Evolutionary conservation across 2,113 vertebrate species (phyloP).

Genomic region (Patagioenas fasciata): DNA sequence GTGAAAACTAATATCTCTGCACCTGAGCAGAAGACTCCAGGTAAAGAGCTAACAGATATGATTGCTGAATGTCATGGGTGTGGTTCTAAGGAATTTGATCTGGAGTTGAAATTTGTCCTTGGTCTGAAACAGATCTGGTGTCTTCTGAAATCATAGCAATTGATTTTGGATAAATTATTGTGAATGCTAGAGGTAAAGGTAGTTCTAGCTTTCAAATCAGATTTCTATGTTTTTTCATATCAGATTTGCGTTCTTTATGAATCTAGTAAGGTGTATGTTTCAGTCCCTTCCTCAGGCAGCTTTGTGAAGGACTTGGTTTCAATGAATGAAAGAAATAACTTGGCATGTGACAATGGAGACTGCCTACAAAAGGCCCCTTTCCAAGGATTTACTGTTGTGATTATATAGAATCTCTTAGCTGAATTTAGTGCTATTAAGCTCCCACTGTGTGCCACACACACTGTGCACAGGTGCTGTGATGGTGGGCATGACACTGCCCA

Average conservation of each 20-base stretch:
- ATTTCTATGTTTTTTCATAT: neutral
- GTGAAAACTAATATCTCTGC: neutral
- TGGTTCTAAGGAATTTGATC: neutral
- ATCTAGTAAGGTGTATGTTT: neutral
- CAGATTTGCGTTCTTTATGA: neutral
- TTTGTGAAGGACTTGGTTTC: neutral
- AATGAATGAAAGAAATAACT: neutral
- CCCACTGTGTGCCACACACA: neutral
- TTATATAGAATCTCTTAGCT: neutral
- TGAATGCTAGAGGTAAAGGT: neutral
- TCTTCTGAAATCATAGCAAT: neutral
- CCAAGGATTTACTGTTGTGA: neutral
- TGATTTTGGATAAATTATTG: neutral
- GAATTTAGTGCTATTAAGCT: neutral
- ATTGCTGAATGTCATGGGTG: neutral
- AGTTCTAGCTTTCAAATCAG: neutral
- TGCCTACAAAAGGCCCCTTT: neutral
- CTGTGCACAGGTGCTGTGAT: neutral
- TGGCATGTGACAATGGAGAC: neutral
- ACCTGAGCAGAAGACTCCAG: conserved; percentile 15
- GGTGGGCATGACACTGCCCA: neutral
- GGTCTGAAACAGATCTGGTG: neutral
- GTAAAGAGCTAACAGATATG: neutral
- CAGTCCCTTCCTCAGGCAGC: neutral
- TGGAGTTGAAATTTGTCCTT: neutral